phyloP scores from a whole-genome alignment of 2,113 vertebrate species.

The Cyprinodon brontotheroides region DNA sequence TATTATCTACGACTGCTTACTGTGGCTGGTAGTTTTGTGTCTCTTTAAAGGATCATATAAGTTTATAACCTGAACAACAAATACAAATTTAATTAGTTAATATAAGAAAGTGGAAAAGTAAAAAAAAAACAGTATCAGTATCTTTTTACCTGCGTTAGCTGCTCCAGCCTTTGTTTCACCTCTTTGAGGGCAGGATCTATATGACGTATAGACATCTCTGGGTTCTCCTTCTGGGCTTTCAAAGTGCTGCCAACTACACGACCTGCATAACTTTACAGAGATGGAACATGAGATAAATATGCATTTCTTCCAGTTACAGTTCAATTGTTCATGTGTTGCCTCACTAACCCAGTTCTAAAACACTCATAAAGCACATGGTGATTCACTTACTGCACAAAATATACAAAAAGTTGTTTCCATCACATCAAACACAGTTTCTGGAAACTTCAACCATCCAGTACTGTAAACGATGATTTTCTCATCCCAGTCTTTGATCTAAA shows the following conservation, averaged over 20 bases:
- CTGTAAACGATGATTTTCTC: constrained; percentile 3
- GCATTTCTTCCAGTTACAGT: constrained; percentile 28
- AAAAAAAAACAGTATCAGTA: not conserved
- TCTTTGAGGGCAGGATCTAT: constrained; percentile 80
- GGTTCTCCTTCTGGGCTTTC: constrained; percentile 86
- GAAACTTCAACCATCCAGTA: not conserved
- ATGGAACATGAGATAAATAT: constrained; percentile 37
- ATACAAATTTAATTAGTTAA: not conserved
- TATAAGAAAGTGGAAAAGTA: not conserved
- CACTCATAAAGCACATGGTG: constrained; percentile 16
- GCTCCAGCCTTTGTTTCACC: constrained; percentile 83
- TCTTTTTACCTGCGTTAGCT: constrained; percentile 82
- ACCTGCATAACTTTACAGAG: constrained; percentile 82
- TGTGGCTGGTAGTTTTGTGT: too few relatives aligned
- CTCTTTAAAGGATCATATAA: not conserved
- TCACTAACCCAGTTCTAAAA: constrained; percentile 46
- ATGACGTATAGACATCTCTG: constrained; percentile 84
- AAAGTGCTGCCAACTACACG: constrained; percentile 83
- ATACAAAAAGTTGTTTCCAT: constrained; percentile 5
- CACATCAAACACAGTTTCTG: not conserved
- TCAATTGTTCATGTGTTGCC: constrained; percentile 1
- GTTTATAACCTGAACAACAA: not conserved
- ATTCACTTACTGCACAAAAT: constrained; percentile 15
- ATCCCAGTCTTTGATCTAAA: constrained; percentile 2
- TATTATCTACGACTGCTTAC: not conserved